Base-by-base conservation (phyloP, 2,797 vertebrate species). In the Alosa sapidissima region DNA sequence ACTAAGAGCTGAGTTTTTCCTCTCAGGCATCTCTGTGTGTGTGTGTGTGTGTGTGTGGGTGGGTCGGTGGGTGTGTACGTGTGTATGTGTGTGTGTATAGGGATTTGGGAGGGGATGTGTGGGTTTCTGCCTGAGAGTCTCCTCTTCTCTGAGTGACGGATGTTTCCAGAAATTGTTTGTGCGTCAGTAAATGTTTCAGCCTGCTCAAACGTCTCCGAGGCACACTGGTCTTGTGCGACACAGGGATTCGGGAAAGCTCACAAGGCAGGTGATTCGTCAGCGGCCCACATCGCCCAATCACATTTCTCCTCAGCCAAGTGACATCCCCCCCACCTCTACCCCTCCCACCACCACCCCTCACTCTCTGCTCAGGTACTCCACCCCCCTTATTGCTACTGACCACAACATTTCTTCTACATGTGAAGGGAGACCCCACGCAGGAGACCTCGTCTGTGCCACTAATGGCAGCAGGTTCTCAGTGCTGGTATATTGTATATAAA, bases 21-120 rank as follows among this genome's bases (percentile, higher is more conserved):
- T 62, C 7, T 68, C 9, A 68, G 28, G 60, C n/a, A 36, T 81
- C 48, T 81, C n/a, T 81, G 21, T 81, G 81, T 81, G n/a, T 10
- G 60, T 24, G 78, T 81, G 81, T 81, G 81, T 52, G 21, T 81
- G 81, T 52, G 48, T 24, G 48, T 51, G 19, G 24, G 81, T 52
- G 81, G 81, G 28, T 28, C 28, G 28, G 28, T 81, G 45, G 24
- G 81, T 81, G 62, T 68, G 60, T 62, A 21, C n/a, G n/a, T 28
- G 21, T 62, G 58, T n/a, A 16, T 60, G 14, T 5, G 58, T 16
- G 60, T 24, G 60, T 16, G 21, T 2, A n/a, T 24, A 21, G 4
- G 60, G 10, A 16, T 72, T 33, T 41, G 28, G 65, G 28, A 14
- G 68, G 36, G 11, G 33, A 13, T 16, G 36, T 14, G 60, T 65